Evolutionary conservation across 2,888 invertebrate species (phyloP).

Genomic region (Anthophora plumipes): DNA sequence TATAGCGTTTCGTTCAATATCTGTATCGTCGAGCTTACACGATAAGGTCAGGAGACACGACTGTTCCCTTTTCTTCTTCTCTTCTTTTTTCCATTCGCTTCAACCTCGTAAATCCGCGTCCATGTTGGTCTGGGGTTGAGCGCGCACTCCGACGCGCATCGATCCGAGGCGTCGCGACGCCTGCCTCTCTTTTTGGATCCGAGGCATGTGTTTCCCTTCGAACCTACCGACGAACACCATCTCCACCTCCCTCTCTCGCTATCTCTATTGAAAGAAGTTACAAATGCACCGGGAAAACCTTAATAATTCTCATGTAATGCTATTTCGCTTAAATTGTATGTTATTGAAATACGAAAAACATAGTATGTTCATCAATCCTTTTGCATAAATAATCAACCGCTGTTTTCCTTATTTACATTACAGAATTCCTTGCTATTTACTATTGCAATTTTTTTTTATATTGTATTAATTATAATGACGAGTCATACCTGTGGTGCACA

Average conservation of each 20-base stretch:
- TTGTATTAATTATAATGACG: too few species aligned
- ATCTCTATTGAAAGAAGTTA: slow-evolving; percentile 34
- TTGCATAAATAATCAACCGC: background rate
- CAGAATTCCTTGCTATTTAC: background rate
- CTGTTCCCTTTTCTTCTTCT: slow-evolving; percentile 53
- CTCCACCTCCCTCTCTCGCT: slow-evolving; percentile 33
- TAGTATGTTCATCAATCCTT: too few species aligned
- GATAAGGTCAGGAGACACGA: slow-evolving; percentile 53
- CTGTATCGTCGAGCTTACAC: background rate
- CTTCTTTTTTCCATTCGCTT: slow-evolving; percentile 69
- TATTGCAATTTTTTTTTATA: background rate
- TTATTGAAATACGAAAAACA: background rate
- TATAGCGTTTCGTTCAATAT: slow-evolving; percentile 10
- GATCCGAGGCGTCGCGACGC: slow-evolving; percentile 79
- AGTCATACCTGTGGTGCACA: too few species aligned
- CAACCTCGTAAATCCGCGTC: slow-evolving; percentile 75
- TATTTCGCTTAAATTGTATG: background rate
- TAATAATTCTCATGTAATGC: background rate
- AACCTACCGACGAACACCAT: slow-evolving; percentile 59
- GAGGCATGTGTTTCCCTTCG: slow-evolving; percentile 73
- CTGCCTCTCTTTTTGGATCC: slow-evolving; percentile 77
- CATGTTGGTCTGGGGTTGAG: slow-evolving; percentile 78
- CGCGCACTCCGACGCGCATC: slow-evolving; percentile 80
- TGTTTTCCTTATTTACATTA: background rate
- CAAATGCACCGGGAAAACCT: slow-evolving; percentile 8